Evolutionary conservation across 1,140 invertebrate genomes (phyloP), one percentile per base, ranked within the genome.

Genomic region (Anoplophora glabripennis): DNA sequence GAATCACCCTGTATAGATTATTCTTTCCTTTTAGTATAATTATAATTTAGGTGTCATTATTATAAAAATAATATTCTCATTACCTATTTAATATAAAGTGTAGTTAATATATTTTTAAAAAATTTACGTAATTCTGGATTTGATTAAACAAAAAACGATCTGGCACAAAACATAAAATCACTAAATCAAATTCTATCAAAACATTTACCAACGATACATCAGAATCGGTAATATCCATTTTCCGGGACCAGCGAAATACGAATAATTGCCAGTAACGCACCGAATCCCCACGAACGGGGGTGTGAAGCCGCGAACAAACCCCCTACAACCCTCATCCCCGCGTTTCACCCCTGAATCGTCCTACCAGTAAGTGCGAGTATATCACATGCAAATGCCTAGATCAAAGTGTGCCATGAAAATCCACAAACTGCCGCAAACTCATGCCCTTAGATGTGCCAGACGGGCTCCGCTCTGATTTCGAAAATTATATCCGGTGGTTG

Each of bases 381-480:
- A 61, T 58, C 56, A 58, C 52, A 65, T 65, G 63, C 59, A 61
- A 65, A 65, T 65, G 49, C 46, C 42, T 53, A 62, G 59, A 65
- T 65, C 63, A 65, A 65, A 65, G 60, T 59, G 36, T 59, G 45
- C 57, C 51, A 42, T 47, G 52, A 15, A 61, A 61, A 61, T 61
- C 53, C 44, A 35, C 38, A 41, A 40, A 47, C 53, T 61, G 35
- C 53, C 52, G 42, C 35, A 34, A 49, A 49, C 34, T 49, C 34
- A 14, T 15, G 21, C 35, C 21, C 47, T 49, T 34, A 49, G 34
- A 49, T 33, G 21, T 49, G 12, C 21, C 21, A 28, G 21, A 28
- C 21, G n/a, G n/a, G 18, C 34, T 36, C 11, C 7, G 34, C 34
- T 49, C 10, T 34, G 10, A 49, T 49, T 49, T 49, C 47, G 28